A percentile compares a stretch with the other conserved stretches of the same genome.
Conservation (phyloP, 1,140 invertebrate genomes). For the Harpegnathos saltator region DNA sequence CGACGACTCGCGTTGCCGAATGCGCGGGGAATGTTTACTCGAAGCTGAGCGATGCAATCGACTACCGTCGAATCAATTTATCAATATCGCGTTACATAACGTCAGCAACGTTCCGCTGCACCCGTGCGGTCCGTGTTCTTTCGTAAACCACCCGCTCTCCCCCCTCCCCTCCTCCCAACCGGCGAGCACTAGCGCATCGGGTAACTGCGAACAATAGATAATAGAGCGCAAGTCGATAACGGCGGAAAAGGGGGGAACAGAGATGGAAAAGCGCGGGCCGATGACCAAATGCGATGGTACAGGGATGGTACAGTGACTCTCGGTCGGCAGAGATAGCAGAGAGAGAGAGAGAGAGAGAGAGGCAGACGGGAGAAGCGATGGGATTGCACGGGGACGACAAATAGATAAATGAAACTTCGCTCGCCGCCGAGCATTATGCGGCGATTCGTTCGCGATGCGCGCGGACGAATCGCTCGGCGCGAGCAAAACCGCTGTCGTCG, state of each 20-base stretch:
- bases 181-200: neutral
- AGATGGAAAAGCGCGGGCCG: slow-evolving; percentile 25
- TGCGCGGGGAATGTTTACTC: neutral
- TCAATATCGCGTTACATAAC: slow-evolving; percentile 15
- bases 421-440: neutral
- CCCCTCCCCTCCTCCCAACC: too few species aligned
- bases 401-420: slow-evolving; percentile 50
- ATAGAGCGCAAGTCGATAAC: slow-evolving; percentile 24
- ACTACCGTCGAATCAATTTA: slow-evolving; percentile 18
- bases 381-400: neutral
- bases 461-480: neutral
- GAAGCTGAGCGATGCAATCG: neutral
- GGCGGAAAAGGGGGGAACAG: neutral
- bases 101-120: neutral
- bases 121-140: slow-evolving; percentile 19
- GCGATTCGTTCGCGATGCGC: slow-evolving; percentile 19
- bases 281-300: slow-evolving; percentile 46
- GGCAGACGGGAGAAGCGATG: neutral
- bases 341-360: too few species aligned
- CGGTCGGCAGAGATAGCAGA: neutral
- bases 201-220: slow-evolving; percentile 24
- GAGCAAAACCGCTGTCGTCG: neutral
- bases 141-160: slow-evolving; percentile 8
- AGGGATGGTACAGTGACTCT: slow-evolving; percentile 3
- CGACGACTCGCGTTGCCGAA: neutral